Evolutionary conservation across 1,140 invertebrate species (phyloP), one percentile per base, ranked within the genome.

Genomic region (Brachionus sp.): DNA sequence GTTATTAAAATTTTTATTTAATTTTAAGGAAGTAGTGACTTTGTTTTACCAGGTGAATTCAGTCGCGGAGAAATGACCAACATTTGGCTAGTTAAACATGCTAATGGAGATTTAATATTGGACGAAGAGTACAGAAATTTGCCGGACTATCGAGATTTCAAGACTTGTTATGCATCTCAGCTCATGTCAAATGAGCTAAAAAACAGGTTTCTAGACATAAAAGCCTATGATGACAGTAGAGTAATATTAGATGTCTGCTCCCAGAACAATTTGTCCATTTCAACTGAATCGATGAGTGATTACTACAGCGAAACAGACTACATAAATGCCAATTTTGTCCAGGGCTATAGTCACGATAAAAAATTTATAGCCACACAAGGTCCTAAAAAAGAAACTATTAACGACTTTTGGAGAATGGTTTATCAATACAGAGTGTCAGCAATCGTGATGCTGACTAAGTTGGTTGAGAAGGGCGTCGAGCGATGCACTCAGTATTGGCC

Each of bases 361-460:
- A 95, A 96, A 53, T 98, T 96, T 89, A 98, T 98, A 87, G 97
- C 94, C 84, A 97, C 96, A 85, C 96, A 98, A 92, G 95, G 96
- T 86, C 96, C 96, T 44, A 90, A 98, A 85, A 93, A 94, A 83
- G 94, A 94, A 88, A 98, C 96, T 57, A 94, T 94, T 87, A 91
- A 92, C 29, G 95, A 97, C 90, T 97, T 98, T 90, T 98, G 96
- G 95, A 92, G 93, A 86, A 97, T 98, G 95, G 91, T 97, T 80
- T 97, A 95, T 95, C 94, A 97, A 90, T 94, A 97, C 88, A 92
- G 94, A 86, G 92, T 93, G 90, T 93, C 93, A 84, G 93, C 96
- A 77, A 91, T 97, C 85, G 95, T 97, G 84, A 97, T 97, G 95
- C 95, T 94, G 77, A 96, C 95, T 64, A 92, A 88, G 83, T 92